phyloP scores from a whole-genome alignment of 2,113 vertebrate genomes.

The Leucopsar rothschildi region DNA sequence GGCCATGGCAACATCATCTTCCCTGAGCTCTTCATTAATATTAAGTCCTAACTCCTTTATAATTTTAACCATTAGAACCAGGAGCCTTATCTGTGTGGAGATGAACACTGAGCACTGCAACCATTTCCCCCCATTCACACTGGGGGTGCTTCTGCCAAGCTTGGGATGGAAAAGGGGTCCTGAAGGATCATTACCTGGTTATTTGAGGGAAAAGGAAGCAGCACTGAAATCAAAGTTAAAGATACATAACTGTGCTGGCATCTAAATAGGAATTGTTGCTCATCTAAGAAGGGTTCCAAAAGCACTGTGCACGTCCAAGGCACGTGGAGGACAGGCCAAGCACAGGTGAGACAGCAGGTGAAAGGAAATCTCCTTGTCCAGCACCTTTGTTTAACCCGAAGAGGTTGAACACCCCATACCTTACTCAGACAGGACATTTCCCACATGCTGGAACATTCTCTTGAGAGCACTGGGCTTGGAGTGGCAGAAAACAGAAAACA shows the following conservation, averaged over 20 bases:
- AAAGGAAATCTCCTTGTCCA: background rate
- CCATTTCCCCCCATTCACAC: accelerated
- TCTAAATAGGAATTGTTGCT: accelerated
- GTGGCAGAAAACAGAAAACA: background rate
- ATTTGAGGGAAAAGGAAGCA: background rate
- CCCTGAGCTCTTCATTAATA: background rate
- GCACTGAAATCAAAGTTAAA: background rate
- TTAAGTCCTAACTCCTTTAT: background rate
- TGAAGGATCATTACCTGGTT: background rate
- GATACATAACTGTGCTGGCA: accelerated
- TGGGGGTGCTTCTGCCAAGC: background rate
- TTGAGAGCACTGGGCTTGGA: background rate
- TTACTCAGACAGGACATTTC: background rate
- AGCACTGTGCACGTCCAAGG: too few species aligned
- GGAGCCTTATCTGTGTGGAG: too few species aligned
- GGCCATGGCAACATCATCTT: background rate
- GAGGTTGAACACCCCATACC: background rate
- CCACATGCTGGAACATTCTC: background rate
- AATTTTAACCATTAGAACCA: background rate
- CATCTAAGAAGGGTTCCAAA: background rate
- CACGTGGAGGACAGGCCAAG: background rate
- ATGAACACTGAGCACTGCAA: background rate
- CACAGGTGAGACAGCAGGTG: background rate
- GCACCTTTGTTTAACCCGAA: background rate
- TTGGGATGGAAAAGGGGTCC: background rate